Evolutionary conservation across 2,113 vertebrate species (phyloP), one percentile per base, ranked within the genome.

Genomic region (Phrynocephalus versicolor): DNA sequence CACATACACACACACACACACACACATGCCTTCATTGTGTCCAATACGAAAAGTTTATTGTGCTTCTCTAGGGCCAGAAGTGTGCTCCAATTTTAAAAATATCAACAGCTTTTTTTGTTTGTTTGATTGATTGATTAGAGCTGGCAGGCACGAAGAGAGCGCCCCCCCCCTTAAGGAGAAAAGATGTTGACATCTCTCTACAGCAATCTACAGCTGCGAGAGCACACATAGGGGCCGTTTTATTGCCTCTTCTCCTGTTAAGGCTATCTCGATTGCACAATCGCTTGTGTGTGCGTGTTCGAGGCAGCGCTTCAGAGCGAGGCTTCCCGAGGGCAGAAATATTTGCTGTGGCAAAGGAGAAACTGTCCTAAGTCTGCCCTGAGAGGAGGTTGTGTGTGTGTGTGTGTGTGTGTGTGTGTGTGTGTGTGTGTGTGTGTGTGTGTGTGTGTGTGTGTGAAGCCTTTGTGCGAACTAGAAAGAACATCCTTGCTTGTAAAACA

Each of bases 301-400:
- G 12, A 23, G 15, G 3, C 45, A 15, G 6, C 62, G 71, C 33
- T 30, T 81, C n/a, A 58, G 62, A 33, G 60, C 51, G 57, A 74
- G 57, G 37, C 41, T 37, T 81, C 84, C 84, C 74, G 27, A 41
- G 77, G 84, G 77, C 84, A 81, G 80, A 81, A 80, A 74, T 81
- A 65, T 65, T 81, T 81, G 84, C 30, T 30, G 7, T 8, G 33
- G 39, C 35, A 65, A 80, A 71, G 7, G 35, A 35, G 55, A 79
- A 73, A 30, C 25, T 60, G 15, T 27, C 27, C 18, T 62, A 21
- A 62, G 39, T 51, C 74, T 64, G 67, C n/a, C 84, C 58, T 19
- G 69, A 80, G 84, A 85, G 33, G 39, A 73, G 41, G 27, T 5
- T 79, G 72, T 72, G n/a, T n/a, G n/a, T n/a, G n/a, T n/a, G n/a